Evolutionary conservation across 2,113 vertebrate species (phyloP).

Genomic region (Perca flavescens): DNA sequence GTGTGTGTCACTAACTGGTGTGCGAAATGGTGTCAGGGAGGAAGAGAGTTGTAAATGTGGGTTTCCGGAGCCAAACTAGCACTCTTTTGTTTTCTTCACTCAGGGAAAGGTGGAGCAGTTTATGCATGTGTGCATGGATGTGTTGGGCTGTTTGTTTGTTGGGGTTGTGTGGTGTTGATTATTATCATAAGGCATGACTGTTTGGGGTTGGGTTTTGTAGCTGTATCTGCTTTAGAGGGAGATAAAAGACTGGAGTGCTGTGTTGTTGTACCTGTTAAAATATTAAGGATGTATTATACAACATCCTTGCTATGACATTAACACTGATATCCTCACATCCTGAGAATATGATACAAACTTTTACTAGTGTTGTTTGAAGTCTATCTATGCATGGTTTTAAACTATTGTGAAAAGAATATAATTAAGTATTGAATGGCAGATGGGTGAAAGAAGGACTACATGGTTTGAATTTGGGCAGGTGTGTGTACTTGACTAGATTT

Average conservation of each 20-base stretch:
- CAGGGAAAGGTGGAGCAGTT: slow-evolving; percentile 43
- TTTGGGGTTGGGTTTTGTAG: background rate
- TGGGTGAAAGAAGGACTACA: background rate
- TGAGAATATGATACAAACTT: background rate
- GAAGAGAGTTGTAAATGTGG: slow-evolving; percentile 86
- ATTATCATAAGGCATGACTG: slow-evolving; percentile 19
- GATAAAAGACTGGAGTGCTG: slow-evolving; percentile 23
- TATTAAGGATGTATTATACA: slow-evolving; percentile 19
- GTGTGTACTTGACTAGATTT: background rate
- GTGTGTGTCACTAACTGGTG: slow-evolving; percentile 19
- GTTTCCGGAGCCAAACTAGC: slow-evolving; percentile 75
- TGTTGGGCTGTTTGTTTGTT: slow-evolving; percentile 41
- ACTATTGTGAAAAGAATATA: background rate
- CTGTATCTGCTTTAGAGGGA: slow-evolving; percentile 10
- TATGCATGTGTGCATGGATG: slow-evolving; percentile 33
- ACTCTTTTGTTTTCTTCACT: slow-evolving; percentile 73
- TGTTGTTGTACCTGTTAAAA: slow-evolving; percentile 21
- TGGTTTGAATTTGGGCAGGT: background rate
- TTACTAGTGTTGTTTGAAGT: slow-evolving; percentile 7
- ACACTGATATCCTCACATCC: slow-evolving; percentile 5
- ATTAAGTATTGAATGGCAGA: background rate
- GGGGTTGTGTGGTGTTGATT: slow-evolving; percentile 30
- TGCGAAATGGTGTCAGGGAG: slow-evolving; percentile 75
- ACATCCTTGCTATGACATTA: background rate
- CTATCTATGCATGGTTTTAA: slow-evolving; percentile 1